Base-by-base conservation (phyloP, 53 echinoderm and acorn worm species). In the Antedon mediterranea region DNA sequence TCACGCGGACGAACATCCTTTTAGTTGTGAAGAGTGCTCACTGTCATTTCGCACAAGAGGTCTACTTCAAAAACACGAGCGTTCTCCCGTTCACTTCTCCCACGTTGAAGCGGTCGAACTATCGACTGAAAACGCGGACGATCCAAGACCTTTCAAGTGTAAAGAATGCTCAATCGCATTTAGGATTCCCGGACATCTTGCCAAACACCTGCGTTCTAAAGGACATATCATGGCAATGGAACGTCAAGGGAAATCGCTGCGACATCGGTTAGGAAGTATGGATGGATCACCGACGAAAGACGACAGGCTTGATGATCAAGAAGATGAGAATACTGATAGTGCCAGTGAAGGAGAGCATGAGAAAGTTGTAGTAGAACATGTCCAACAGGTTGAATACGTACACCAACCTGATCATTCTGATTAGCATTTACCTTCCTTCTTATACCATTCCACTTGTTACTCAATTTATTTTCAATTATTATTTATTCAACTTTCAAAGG, bases 121-220 rank as follows among this genome's bases (percentile, higher is more conserved):
- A 23, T 87, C 92, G 14, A 87, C 90, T 4, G 77, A 89, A 23
- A 86, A 88, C n/a, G 83, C 85, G 31, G 81, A 85, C 20, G 90
- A 98, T 43, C 98, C 98, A 0, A 81, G 98, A 29, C 98, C 98
- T 13, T 98, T 98, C 83, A 98, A 98, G 81, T 98, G 98, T 77
- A 98, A 98, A 73, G 92, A 92, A 57, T 98, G 98, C 79, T 83
- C 87, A 33, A 98, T 98, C 30, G 98, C 98, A 30, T 98, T 98
- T 81, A 80, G 98, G 30, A 98, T 98, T 71, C 98, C 92, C 7
- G 98, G 98, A 33, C 98, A 98, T 71, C 88, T 98, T 43, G 98
- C 98, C 20, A 98, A 98, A 81, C 98, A 98, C 76, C 79, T 98
- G 70, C 57, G 92, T 31, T 98, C 92, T 27, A 83, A 89, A 71